These are phyloP conservation scores for Syndactyla subalaris DNA, from an alignment of 2,797 vertebrate genomes.

Conservation along the genomic window DNA sequence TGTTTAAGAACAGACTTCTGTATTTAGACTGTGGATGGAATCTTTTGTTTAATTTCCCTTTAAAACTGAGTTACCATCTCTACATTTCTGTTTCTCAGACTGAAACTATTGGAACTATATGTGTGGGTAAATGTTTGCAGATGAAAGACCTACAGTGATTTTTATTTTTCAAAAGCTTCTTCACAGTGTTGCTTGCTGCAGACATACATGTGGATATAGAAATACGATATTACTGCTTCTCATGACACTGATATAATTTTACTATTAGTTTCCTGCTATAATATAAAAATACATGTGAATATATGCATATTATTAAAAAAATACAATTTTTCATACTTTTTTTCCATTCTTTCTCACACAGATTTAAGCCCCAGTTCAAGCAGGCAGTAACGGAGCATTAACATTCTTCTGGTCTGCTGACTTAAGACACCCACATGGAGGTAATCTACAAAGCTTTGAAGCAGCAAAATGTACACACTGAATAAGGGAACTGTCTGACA, in stretches of 20 bases:
- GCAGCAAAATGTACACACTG: not conserved
- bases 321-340: not conserved
- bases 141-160: not conserved
- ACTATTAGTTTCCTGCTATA: not conserved
- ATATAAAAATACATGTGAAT: not conserved
- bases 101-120: not conserved
- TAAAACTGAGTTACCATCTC: not conserved
- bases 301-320: not conserved
- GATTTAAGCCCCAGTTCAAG: not conserved
- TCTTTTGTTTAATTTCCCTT: not conserved
- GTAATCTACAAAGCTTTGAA: not conserved
- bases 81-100: not conserved
- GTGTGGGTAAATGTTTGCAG: not conserved
- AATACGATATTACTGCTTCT: not conserved
- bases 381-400: not conserved
- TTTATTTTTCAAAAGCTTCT: not conserved
- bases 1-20: not conserved
- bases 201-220: not conserved
- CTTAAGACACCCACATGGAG: not conserved
- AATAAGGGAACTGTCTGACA: not conserved
- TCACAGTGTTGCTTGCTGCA: not conserved
- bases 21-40: not conserved
- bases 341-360: not conserved
- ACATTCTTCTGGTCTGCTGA: slow-evolving; percentile 20
- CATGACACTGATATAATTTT: not conserved